Base-by-base conservation (phyloP, 1,140 invertebrate genomes). In the Cardiocondyla obscurior region DNA sequence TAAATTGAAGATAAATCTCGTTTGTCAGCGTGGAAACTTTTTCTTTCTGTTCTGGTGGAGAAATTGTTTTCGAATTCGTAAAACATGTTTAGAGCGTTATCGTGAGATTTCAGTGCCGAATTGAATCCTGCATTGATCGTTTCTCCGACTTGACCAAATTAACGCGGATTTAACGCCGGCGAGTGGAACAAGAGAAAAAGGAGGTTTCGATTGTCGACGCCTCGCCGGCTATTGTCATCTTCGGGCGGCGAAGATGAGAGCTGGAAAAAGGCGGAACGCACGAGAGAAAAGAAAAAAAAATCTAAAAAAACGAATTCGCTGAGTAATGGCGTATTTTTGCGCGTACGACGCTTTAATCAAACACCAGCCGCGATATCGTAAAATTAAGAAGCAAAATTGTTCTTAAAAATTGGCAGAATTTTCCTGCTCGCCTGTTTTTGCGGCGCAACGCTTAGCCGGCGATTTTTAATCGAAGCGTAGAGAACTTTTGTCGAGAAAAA, bases 51-150 rank as follows among this genome's bases (percentile, higher is more conserved):
- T n/a, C n/a, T n/a, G n/a, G n/a, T n/a, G n/a, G n/a, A n/a, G n/a
- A n/a, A n/a, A n/a, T n/a, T n/a, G n/a, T n/a, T n/a, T n/a, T n/a
- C n/a, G n/a, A n/a, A n/a, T n/a, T n/a, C n/a, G n/a, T n/a, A n/a
- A n/a, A n/a, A n/a, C n/a, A n/a, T n/a, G n/a, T n/a, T n/a, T n/a
- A n/a, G n/a, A n/a, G n/a, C n/a, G n/a, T n/a, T n/a, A n/a, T n/a
- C n/a, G n/a, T n/a, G n/a, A n/a, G 44, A 82, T 84, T 73, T 67
- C 19, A 28, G 22, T 14, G 76, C 28, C 85, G 81, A 85, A 85
- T 88, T 88, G 87, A 87, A 58, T 39, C 46, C 51, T 64, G 49
- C 42, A 46, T 39, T 51, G 67, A 87, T 60, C 83, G 67, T 85
- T 60, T 62, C 25, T 25, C 30, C 10, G 25, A 49, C 85, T 82